These are phyloP conservation scores for Troglohyphantes excavatus DNA, from an alignment of 2,888 invertebrate genomes.

Conservation along the genomic window DNA sequence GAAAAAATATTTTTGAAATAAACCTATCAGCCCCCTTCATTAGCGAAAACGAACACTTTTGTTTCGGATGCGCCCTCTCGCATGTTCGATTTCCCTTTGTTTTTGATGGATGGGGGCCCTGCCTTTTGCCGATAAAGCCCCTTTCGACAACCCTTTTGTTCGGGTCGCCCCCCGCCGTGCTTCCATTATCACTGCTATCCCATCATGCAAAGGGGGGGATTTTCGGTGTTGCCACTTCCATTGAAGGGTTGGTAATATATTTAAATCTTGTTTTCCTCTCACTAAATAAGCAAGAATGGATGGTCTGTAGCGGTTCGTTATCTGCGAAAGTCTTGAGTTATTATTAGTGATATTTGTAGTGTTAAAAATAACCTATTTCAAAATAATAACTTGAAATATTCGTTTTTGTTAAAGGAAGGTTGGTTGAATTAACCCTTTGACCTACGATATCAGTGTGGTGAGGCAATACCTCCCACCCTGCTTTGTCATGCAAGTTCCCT, in stretches of 20 bases:
- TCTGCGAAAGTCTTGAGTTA: too few relatives aligned
- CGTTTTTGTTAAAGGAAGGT: too few relatives aligned
- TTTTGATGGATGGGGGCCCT: slow-evolving; percentile 52
- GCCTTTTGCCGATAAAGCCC: slow-evolving; percentile 54
- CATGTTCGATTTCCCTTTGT: slow-evolving; percentile 39
- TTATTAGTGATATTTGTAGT: too few relatives aligned
- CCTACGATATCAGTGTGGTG: too few relatives aligned
- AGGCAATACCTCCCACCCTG: too few relatives aligned
- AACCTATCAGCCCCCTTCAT: slow-evolving; percentile 49
- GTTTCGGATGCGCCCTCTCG: slow-evolving; percentile 9
- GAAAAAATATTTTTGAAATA: slow-evolving; percentile 52
- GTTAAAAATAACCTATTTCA: too few relatives aligned
- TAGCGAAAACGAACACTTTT: slow-evolving; percentile 39
- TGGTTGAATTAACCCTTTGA: too few relatives aligned
- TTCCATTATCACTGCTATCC: slow-evolving; percentile 35
- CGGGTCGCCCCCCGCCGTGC: not conserved
- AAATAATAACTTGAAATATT: too few relatives aligned
- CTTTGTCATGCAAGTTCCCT: too few relatives aligned
- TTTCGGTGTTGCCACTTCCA: not conserved
- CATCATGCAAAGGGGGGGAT: not conserved
- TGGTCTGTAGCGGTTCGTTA: not conserved
- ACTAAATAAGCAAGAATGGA: not conserved
- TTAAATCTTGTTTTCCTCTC: not conserved
- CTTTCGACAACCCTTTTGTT: slow-evolving; percentile 44
- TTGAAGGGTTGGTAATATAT: not conserved